phyloP scores from a whole-genome alignment of 2,888 invertebrate genomes.

The Papilio elwesi region DNA sequence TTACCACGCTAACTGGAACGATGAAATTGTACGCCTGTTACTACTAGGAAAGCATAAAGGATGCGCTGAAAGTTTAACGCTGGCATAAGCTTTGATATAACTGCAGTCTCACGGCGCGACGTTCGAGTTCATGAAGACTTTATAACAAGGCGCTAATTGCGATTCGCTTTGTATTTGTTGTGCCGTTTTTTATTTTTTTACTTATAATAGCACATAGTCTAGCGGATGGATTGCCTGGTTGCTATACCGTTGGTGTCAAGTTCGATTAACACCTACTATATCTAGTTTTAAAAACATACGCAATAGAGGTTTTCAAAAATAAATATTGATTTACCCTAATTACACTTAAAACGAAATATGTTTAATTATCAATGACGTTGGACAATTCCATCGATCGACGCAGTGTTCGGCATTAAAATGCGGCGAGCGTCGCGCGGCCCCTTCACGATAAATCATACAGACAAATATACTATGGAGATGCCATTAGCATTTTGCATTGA shows the following conservation, averaged over 20 bases:
- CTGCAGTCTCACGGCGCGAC: neutral
- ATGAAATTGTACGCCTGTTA: conserved; percentile 35
- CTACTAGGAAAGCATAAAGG: conserved; percentile 31
- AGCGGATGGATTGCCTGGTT: neutral
- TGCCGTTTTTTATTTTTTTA: neutral
- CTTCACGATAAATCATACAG: conserved; percentile 14
- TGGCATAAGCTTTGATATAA: conserved; percentile 4
- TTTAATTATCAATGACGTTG: conserved; percentile 2
- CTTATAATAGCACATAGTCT: neutral
- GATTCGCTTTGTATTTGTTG: neutral
- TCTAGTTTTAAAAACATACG: no score
- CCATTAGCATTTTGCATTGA: conserved; percentile 56
- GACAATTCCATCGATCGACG: neutral
- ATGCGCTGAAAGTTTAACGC: conserved; percentile 35
- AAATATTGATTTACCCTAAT: neutral
- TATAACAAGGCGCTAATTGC: conserved; percentile 18
- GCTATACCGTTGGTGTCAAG: neutral
- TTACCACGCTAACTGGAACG: conserved; percentile 22
- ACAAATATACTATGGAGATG: conserved; percentile 49
- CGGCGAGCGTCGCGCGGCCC: neutral
- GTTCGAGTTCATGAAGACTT: conserved; percentile 5
- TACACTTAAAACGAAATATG: neutral
- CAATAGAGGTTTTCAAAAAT: neutral
- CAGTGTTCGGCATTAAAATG: conserved; percentile 19
- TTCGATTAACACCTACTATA: neutral